A percentile compares a stretch with the other conserved stretches of the same genome.
These are phyloP conservation scores for Pomacea maculata DNA, from an alignment of 1,140 invertebrate genomes.

Conservation along the genomic window DNA sequence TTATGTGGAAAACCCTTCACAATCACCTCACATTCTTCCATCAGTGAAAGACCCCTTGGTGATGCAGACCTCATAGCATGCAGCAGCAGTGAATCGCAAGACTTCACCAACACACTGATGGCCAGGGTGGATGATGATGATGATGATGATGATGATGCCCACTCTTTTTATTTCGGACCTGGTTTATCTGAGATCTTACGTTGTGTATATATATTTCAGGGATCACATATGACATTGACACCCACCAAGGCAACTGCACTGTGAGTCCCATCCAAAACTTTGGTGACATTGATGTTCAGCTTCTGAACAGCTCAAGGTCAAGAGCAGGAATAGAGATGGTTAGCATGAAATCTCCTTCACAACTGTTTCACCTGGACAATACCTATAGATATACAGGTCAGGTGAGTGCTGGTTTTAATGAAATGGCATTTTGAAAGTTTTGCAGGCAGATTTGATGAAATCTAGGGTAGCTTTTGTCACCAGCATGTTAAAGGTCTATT, in stretches of 20 bases:
- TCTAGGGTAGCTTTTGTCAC: too few species aligned
- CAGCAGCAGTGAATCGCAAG: too few species aligned
- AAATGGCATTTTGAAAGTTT: too few species aligned
- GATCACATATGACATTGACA: conserved; percentile 39
- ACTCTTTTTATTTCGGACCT: not conserved
- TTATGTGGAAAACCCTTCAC: too few species aligned
- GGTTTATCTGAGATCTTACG: not conserved
- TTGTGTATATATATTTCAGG: conserved; percentile 20
- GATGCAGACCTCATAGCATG: too few species aligned
- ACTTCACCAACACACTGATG: too few species aligned
- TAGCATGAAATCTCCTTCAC: conserved; percentile 37
- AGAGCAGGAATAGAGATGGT: conserved; percentile 22
- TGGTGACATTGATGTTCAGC: conserved; percentile 17
- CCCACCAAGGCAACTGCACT: conserved; percentile 39
- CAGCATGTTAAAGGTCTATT: too few species aligned
- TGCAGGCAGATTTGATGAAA: too few species aligned
- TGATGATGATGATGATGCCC: too few species aligned
- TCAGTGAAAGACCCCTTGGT: too few species aligned
- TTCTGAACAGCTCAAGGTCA: conserved; percentile 13
- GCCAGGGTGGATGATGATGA: too few species aligned
- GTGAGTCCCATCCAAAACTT: conserved; percentile 29
- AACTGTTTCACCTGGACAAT: conserved; percentile 34
- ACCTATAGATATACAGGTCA: conserved; percentile 40
- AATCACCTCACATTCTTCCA: too few species aligned
- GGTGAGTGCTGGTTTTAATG: conserved; percentile 19